phyloP scores from a whole-genome alignment of 1,140 invertebrate species.

The Drosophila nigrodunni region DNA sequence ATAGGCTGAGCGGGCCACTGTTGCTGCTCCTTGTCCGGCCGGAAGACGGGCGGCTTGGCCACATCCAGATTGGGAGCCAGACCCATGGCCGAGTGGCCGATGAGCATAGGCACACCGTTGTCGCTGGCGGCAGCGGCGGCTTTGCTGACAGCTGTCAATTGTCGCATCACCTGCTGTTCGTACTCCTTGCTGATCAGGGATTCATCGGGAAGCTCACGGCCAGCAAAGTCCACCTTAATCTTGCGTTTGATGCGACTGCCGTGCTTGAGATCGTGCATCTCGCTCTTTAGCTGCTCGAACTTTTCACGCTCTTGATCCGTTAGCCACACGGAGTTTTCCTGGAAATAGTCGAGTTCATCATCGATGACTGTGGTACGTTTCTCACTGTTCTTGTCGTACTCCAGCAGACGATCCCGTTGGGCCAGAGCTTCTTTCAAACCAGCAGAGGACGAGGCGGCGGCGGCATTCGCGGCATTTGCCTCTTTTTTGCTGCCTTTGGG shows the following conservation, averaged over 20 bases:
- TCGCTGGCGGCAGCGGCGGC: neutral
- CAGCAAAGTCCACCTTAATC: slow-evolving; percentile 94
- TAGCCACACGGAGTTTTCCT: slow-evolving; percentile 92
- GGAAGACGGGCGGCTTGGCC: slow-evolving; percentile 46
- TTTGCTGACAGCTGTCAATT: slow-evolving; percentile 77
- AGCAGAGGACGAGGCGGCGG: neutral
- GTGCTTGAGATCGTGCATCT: slow-evolving; percentile 89
- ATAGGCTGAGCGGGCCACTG: slow-evolving; percentile 14
- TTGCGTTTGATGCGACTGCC: slow-evolving; percentile 89
- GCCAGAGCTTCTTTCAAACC: slow-evolving; percentile 89
- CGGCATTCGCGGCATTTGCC: too few relatives aligned
- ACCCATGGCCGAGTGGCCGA: slow-evolving; percentile 50
- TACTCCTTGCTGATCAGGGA: slow-evolving; percentile 85
- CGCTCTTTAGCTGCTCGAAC: slow-evolving; percentile 89
- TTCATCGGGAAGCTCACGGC: slow-evolving; percentile 86
- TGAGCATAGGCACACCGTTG: slow-evolving; percentile 23
- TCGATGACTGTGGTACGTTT: slow-evolving; percentile 96
- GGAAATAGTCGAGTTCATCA: slow-evolving; percentile 97
- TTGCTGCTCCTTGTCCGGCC: slow-evolving; percentile 43
- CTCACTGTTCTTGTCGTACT: slow-evolving; percentile 94
- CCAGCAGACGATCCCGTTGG: slow-evolving; percentile 93
- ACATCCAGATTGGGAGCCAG: slow-evolving; percentile 55
- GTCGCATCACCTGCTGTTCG: slow-evolving; percentile 85
- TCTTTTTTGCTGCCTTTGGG: slow-evolving; percentile 25
- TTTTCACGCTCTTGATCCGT: slow-evolving; percentile 89